Evolutionary conservation across 2,113 vertebrate genomes (phyloP).

Genomic region (Carassius carassius): DNA sequence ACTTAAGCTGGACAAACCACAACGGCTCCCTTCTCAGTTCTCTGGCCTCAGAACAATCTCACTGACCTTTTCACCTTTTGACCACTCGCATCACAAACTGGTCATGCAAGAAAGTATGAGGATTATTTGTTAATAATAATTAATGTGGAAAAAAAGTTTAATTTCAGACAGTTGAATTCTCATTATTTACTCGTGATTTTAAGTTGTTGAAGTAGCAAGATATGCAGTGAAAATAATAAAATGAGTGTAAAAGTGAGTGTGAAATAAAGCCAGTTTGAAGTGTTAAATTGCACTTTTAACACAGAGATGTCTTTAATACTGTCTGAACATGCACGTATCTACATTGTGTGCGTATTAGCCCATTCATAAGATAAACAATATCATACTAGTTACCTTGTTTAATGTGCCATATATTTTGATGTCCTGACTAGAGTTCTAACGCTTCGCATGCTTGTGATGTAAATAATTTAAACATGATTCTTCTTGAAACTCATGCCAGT

Average conservation of each 20-base stretch:
- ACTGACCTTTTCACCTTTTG: background rate
- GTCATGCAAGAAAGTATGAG: background rate
- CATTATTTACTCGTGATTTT: background rate
- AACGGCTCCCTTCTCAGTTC: background rate
- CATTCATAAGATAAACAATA: background rate
- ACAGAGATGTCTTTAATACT: background rate
- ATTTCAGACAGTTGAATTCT: conserved; percentile 1
- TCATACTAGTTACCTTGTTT: background rate
- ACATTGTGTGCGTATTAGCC: background rate
- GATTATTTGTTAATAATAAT: background rate
- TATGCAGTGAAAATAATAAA: background rate
- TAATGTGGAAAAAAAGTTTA: background rate
- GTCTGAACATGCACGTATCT: background rate
- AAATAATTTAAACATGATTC: too few relatives aligned
- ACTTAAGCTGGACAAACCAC: background rate
- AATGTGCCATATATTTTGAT: too few relatives aligned
- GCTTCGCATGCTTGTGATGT: too few relatives aligned
- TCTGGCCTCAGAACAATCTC: background rate
- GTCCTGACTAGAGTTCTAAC: too few relatives aligned
- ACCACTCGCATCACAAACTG: background rate
- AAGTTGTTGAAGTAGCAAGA: background rate
- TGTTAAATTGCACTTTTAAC: background rate
- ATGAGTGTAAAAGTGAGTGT: background rate
- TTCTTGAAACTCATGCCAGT: too few relatives aligned
- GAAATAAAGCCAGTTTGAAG: background rate